Percentiles rank a stretch among this genome's conserved stretches.
Conservation (phyloP, 2,888 invertebrate species). For the Caenorhabditis angaria region DNA sequence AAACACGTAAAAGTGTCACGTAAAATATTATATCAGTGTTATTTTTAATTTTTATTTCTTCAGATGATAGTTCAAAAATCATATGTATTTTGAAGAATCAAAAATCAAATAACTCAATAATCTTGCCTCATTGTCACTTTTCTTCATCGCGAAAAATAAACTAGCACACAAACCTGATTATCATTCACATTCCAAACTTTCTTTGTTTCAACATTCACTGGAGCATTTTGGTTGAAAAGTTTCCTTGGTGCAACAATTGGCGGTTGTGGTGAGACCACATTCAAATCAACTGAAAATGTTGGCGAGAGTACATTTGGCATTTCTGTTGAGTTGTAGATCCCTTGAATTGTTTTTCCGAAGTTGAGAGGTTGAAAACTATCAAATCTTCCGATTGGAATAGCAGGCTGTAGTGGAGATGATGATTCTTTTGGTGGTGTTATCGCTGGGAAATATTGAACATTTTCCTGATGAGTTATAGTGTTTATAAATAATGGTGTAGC, state of each 20-base stretch:
- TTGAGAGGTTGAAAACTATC: slow-evolving; percentile 19
- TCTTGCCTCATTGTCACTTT: too few species aligned
- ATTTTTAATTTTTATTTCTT: too few species aligned
- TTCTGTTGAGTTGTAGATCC: slow-evolving; percentile 35
- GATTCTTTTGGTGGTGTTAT: background rate
- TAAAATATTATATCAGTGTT: too few species aligned
- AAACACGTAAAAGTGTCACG: too few species aligned
- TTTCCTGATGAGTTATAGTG: background rate
- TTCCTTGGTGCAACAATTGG: background rate
- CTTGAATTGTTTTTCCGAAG: slow-evolving; percentile 43
- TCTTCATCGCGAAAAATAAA: too few species aligned
- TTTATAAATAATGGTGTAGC: background rate
- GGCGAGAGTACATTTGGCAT: slow-evolving; percentile 10
- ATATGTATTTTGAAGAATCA: too few species aligned
- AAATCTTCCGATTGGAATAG: background rate
- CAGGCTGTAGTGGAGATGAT: background rate
- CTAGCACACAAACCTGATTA: too few species aligned
- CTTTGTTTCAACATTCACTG: background rate
- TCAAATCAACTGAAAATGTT: slow-evolving; percentile 24
- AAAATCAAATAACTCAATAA: too few species aligned
- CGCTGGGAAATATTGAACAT: background rate
- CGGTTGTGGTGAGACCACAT: slow-evolving; percentile 28
- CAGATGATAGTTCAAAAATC: too few species aligned
- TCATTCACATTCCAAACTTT: background rate
- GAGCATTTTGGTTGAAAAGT: too few species aligned